Base-by-base conservation (phyloP, 2,797 vertebrate species). In the Sebastes oblongus region DNA sequence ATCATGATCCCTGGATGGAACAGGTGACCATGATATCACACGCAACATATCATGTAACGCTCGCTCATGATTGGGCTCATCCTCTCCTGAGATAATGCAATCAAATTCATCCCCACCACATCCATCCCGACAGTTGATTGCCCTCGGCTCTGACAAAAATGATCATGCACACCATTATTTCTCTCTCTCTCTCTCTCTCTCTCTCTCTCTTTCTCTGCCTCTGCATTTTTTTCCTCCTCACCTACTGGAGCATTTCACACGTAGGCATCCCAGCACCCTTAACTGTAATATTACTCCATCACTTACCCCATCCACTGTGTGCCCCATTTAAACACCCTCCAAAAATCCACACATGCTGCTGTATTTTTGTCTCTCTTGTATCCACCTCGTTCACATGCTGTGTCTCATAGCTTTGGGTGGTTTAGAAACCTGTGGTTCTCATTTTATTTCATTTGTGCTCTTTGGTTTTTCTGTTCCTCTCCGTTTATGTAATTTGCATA, bases 151-250 rank as follows among this genome's bases (percentile, higher is more conserved):
- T 82, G 89, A 83, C 91, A 87, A 74, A 88, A 82, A 88, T 82
- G 70, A 92, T 88, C 86, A 89, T 83, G 73, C 91, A 85, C 89
- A 92, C 88, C 89, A 91, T 91, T 89, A 92, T 87, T 67, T 87
- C 34, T 60, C 69, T 54, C 46, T 22, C 78, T 81, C 13, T 87
- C 34, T 60, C 69, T 54, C 46, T 22, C 78, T 81, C 13, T 32
- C 32, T 34, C 32, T 32, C 32, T 34, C 30, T 34, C 32, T 34
- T 59, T 72, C 30, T 66, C 66, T 78, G 69, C 56, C 73, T 79
- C 76, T 83, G 82, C 70, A 66, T 84, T 80, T 80, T 52, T 55
- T 77, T 46, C 71, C 62, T 80, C 30, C 39, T 86, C 83, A 76
- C 78, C 66, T 36, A 42, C 70, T 81, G 32, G 68, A 75, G 30